Conservation (phyloP, 1,140 invertebrate species). For the Drosophila teissieri region DNA sequence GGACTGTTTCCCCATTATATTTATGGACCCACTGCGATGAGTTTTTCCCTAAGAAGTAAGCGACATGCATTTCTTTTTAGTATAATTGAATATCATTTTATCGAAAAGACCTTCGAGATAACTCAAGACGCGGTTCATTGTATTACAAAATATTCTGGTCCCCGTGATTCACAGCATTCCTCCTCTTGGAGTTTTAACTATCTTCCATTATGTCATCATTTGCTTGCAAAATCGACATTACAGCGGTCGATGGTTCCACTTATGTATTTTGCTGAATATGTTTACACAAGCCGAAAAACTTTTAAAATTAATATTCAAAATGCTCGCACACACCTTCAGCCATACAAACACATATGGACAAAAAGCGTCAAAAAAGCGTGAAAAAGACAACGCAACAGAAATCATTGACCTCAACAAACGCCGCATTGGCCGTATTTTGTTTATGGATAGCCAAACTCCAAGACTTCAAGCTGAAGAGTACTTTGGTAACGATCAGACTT, state of each 20-base stretch:
- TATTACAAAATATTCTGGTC: conserved; percentile 43
- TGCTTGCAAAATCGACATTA: conserved; percentile 54
- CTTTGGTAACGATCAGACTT: conserved; percentile 18
- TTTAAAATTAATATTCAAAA: conserved; percentile 77
- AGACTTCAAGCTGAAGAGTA: conserved; percentile 29
- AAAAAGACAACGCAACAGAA: conserved; percentile 75
- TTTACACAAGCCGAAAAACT: conserved; percentile 66
- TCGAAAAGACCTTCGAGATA: conserved; percentile 55
- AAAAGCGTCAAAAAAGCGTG: conserved; percentile 71
- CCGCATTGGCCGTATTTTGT: conserved; percentile 74
- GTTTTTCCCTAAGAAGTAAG: conserved; percentile 11
- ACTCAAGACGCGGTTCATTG: conserved; percentile 30
- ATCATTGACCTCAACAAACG: conserved; percentile 76
- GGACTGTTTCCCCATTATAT: conserved; percentile 26
- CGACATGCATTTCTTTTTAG: conserved; percentile 73
- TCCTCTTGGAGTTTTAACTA: conserved; percentile 7
- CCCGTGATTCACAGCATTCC: conserved; percentile 50
- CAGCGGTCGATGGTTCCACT: conserved; percentile 53
- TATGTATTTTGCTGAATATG: conserved; percentile 57
- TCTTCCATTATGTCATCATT: conserved; percentile 68
- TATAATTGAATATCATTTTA: conserved; percentile 64
- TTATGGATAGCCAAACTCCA: conserved; percentile 57
- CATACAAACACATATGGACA: conserved; percentile 4
- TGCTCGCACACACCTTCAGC: conserved; percentile 34
- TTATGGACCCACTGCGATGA: conserved; percentile 42